Evolutionary conservation across 2,888 invertebrate genomes (phyloP).

Genomic region (Lepidonotus clava): DNA sequence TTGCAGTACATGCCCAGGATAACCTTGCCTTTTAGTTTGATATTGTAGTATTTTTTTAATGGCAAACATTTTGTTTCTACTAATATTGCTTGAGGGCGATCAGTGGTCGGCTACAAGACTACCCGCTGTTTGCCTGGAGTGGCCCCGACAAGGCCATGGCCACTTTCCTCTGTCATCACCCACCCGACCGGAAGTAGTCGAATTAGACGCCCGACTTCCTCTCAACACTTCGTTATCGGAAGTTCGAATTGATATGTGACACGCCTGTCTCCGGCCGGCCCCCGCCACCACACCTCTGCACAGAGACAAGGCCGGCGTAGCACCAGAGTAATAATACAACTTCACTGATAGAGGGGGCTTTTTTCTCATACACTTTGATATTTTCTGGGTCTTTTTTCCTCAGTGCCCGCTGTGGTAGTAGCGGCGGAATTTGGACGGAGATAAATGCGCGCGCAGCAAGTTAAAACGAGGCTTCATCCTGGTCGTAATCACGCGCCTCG

Average conservation of each 20-base stretch:
- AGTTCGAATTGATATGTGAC: conserved; percentile 19
- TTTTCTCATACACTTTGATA: too few relatives aligned
- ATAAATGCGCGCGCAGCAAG: neutral
- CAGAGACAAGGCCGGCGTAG: neutral
- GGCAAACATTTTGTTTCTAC: too few relatives aligned
- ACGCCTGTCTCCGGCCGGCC: neutral
- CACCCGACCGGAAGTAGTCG: conserved; percentile 7
- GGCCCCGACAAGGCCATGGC: neutral
- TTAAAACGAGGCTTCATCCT: neutral
- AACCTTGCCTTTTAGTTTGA: too few relatives aligned
- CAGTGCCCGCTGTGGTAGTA: too few relatives aligned
- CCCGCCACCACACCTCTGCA: neutral
- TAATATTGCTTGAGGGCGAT: too few relatives aligned
- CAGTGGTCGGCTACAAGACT: too few relatives aligned
- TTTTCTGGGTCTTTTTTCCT: too few relatives aligned
- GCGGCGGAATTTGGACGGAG: too few relatives aligned
- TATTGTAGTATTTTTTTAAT: too few relatives aligned
- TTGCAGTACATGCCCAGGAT: too few relatives aligned
- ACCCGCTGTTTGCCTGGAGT: too few relatives aligned
- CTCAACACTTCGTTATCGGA: conserved; percentile 2
- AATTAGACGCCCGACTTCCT: conserved; percentile 6
- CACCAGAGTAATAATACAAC: neutral
- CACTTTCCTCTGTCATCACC: neutral
- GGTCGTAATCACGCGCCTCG: neutral
- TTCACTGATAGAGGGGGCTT: neutral